phyloP scores from a whole-genome alignment of 2,888 invertebrate genomes.

The Lithosia quadra region DNA sequence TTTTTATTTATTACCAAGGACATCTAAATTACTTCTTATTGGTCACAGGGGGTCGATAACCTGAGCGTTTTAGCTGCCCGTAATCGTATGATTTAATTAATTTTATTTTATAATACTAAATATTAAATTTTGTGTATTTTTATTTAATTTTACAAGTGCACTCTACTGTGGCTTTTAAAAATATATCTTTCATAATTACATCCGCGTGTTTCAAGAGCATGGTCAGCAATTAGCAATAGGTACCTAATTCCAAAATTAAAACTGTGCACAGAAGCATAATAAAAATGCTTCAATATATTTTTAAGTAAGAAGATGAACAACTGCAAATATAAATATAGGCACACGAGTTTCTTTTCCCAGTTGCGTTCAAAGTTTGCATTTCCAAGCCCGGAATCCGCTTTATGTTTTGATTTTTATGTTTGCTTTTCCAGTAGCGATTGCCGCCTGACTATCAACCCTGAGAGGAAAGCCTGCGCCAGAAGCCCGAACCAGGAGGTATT shows the following conservation, averaged over 20 bases:
- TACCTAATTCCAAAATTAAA: background rate
- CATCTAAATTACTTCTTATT: background rate
- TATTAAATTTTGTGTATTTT: background rate
- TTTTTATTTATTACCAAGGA: too few relatives aligned
- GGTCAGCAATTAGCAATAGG: background rate
- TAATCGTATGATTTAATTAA: background rate
- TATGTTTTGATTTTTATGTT: too few relatives aligned
- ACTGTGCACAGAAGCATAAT: background rate
- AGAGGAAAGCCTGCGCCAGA: too few relatives aligned
- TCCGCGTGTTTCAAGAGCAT: background rate
- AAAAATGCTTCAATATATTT: background rate
- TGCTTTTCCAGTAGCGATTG: too few relatives aligned
- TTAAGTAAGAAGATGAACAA: too few relatives aligned
- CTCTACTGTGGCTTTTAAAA: background rate
- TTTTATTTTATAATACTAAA: background rate
- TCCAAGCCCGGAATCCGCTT: too few relatives aligned
- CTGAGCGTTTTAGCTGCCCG: background rate
- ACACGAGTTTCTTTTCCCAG: too few relatives aligned
- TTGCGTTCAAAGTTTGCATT: too few relatives aligned
- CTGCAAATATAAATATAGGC: too few relatives aligned
- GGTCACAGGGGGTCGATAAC: too few relatives aligned
- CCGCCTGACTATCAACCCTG: too few relatives aligned
- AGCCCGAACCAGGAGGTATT: too few relatives aligned
- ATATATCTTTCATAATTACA: background rate
- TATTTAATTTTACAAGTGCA: background rate